phyloP scores from a whole-genome alignment of 1,140 invertebrate genomes.

The Pseudomyrmex flavicornis region DNA sequence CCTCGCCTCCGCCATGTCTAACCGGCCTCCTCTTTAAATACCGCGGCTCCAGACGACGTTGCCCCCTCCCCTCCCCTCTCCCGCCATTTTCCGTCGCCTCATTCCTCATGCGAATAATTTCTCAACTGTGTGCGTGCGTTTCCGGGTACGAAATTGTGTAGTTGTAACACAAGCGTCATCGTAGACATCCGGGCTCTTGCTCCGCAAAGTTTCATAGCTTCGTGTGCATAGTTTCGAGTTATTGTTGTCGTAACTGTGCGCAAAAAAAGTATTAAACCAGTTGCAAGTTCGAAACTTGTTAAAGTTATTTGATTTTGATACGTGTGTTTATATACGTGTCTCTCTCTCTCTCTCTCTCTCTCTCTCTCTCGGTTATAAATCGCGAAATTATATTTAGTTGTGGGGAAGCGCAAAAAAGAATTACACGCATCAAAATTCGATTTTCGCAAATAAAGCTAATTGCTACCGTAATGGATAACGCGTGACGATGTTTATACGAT shows the following conservation, averaged over 20 bases:
- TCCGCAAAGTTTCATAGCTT: conserved; percentile 7
- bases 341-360: too few species aligned
- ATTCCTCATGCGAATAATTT: conserved; percentile 63
- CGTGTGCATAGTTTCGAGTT: background rate
- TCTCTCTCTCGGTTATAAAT: too few species aligned
- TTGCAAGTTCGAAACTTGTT: too few species aligned
- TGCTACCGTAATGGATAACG: conserved; percentile 5
- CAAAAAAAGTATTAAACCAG: background rate
- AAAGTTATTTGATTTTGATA: background rate
- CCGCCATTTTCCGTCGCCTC: background rate
- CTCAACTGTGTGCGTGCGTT: conserved; percentile 26
- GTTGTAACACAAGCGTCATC: conserved; percentile 6
- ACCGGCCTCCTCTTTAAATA: conserved; percentile 23
- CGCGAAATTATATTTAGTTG: conserved; percentile 11
- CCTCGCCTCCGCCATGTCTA: conserved; percentile 12
- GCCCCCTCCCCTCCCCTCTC: conserved; percentile 9
- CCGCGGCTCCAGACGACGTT: conserved; percentile 40
- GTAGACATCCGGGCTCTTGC: conserved; percentile 10
- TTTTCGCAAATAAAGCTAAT: conserved; percentile 5
- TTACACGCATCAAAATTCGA: background rate
- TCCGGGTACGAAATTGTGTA: background rate
- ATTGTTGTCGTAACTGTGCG: background rate
- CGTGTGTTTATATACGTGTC: background rate
- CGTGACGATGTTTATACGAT: conserved; percentile 5
- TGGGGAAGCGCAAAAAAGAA: background rate